A percentile compares a stretch with the other conserved stretches of the same genome.
phyloP scores from a whole-genome alignment of 2,888 invertebrate species.

The Sycophila texana region DNA sequence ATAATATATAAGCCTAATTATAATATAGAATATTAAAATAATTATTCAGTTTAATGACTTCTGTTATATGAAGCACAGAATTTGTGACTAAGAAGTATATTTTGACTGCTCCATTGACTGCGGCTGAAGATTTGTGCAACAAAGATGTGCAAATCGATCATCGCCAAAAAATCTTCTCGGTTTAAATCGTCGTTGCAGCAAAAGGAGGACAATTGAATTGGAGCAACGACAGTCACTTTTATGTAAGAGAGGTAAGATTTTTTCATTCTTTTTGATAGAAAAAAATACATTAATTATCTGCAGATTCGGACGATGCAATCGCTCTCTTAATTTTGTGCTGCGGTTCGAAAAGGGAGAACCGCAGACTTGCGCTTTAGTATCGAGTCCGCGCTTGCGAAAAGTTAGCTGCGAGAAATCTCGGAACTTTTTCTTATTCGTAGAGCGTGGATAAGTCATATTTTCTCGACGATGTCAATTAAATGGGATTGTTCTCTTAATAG shows the following conservation, averaged over 20 bases:
- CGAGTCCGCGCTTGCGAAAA: constrained; percentile 14
- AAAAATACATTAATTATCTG: constrained; percentile 48
- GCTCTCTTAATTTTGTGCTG: constrained; percentile 25
- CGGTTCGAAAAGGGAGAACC: constrained; percentile 22
- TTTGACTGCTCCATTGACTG: too few relatives aligned
- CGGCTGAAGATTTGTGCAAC: neutral
- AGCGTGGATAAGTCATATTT: constrained; percentile 30
- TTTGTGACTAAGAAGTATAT: too few relatives aligned
- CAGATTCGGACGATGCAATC: constrained; percentile 22
- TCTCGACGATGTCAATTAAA: constrained; percentile 29
- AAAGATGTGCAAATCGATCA: neutral
- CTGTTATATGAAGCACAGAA: too few relatives aligned
- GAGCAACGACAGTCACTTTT: constrained; percentile 41
- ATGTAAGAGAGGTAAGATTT: constrained; percentile 39
- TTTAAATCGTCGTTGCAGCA: constrained; percentile 1
- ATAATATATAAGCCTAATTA: too few relatives aligned
- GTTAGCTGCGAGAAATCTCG: neutral
- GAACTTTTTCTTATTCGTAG: constrained; percentile 3
- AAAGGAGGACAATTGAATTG: constrained; percentile 11
- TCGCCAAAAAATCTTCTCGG: neutral
- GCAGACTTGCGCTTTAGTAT: constrained; percentile 17
- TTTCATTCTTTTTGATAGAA: neutral
- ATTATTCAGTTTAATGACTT: too few relatives aligned
- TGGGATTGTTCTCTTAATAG: constrained; percentile 17
- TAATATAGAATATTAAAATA: too few relatives aligned